A percentile compares a stretch with the other conserved stretches of the same genome.
phyloP scores from a whole-genome alignment of 2,888 invertebrate species.

The Sesia apiformis region DNA sequence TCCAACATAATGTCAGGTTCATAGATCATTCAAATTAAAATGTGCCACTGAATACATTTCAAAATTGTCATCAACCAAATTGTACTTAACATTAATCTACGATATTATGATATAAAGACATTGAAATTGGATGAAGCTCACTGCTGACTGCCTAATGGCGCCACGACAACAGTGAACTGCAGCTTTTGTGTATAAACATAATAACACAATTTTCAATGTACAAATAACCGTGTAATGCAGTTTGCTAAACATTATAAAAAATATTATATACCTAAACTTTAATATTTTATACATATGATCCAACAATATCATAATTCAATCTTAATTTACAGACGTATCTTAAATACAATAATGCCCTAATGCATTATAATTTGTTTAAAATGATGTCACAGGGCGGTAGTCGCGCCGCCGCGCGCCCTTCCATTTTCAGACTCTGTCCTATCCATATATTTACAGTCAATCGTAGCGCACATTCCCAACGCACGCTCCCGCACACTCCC shows the following conservation, averaged over 20 bases:
- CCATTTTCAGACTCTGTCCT: not conserved
- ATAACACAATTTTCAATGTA: conserved; percentile 18
- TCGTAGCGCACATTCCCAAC: conserved; percentile 8
- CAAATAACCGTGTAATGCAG: conserved; percentile 16
- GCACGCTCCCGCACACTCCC: conserved; percentile 1
- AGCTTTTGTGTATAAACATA: not conserved
- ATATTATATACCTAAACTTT: conserved; percentile 34
- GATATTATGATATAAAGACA: conserved; percentile 34
- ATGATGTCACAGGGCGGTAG: conserved; percentile 10
- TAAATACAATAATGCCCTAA: conserved; percentile 37
- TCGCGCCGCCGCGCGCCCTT: not conserved
- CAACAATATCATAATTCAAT: conserved; percentile 67
- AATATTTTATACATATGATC: conserved; percentile 64
- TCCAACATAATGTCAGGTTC: conserved; percentile 47
- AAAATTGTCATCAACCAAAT: conserved; percentile 62
- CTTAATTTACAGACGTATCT: conserved; percentile 59
- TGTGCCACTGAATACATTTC: conserved; percentile 49
- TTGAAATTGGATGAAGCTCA: too few relatives aligned
- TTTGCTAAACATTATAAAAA: conserved; percentile 54
- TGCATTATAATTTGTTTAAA: conserved; percentile 28
- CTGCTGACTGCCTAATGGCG: too few relatives aligned
- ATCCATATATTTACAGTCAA: conserved; percentile 33
- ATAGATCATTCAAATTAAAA: conserved; percentile 56
- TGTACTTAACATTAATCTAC: conserved; percentile 67
- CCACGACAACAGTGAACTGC: not conserved